Percentiles rank a stretch among this genome's conserved stretches.
Evolutionary conservation across 1,140 invertebrate species (phyloP).

Genomic region (Sarcophaga peregrina): DNA sequence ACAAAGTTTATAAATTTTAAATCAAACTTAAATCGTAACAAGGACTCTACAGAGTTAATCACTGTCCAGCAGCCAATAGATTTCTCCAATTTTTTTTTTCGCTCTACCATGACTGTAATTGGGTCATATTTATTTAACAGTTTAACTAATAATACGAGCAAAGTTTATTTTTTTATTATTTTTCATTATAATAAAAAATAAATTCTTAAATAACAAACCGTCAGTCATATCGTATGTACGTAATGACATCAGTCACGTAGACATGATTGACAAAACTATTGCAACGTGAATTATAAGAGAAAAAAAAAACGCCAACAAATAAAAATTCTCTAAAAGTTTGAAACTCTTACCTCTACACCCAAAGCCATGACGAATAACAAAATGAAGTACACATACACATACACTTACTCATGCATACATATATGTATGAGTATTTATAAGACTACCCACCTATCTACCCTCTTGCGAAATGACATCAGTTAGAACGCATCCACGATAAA

Average conservation of each 20-base stretch:
- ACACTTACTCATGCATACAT: not conserved
- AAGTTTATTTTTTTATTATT: not conserved
- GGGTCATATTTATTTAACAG: constrained; percentile 6
- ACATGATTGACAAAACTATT: constrained; percentile 33
- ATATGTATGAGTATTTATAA: not conserved
- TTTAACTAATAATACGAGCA: not conserved
- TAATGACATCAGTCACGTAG: constrained; percentile 31
- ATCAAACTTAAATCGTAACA: too few relatives aligned
- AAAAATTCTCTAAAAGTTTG: not conserved
- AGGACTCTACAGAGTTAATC: too few relatives aligned
- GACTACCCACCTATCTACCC: too few relatives aligned
- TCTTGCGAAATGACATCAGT: too few relatives aligned
- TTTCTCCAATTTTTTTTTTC: not conserved
- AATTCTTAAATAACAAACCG: not conserved
- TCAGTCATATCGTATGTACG: not conserved
- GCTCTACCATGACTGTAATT: not conserved
- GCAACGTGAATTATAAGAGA: constrained; percentile 17
- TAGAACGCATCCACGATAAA: too few relatives aligned
- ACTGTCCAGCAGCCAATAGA: not conserved
- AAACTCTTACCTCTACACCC: not conserved
- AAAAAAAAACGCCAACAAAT: not conserved
- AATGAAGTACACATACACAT: not conserved
- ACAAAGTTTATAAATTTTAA: too few relatives aligned
- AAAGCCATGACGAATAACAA: not conserved
- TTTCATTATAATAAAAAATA: too few relatives aligned